Evolutionary conservation across 2,797 vertebrate species (phyloP).

Genomic region (Xiphophorus birchmanni): DNA sequence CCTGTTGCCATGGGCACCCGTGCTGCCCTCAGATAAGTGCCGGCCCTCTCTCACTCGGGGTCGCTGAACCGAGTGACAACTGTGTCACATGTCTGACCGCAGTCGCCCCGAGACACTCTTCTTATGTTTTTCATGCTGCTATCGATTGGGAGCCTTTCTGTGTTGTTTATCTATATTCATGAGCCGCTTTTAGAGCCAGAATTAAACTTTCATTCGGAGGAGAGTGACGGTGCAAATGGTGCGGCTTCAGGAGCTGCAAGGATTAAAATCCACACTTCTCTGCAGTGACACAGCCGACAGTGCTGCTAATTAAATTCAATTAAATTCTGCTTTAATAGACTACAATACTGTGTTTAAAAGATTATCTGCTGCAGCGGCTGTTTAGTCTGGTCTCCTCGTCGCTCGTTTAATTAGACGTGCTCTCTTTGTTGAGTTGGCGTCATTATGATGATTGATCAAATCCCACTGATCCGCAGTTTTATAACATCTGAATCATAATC

Average conservation of each 20-base stretch:
- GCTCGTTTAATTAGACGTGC: constrained; percentile 65
- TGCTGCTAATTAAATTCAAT: constrained; percentile 64
- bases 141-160: constrained; percentile 57
- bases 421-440: constrained; percentile 49
- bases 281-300: constrained; percentile 46
- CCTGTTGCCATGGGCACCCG: constrained; percentile 74
- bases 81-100: constrained; percentile 67
- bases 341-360: constrained; percentile 65
- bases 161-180: constrained; percentile 61
- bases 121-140: constrained; percentile 43
- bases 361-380: constrained; percentile 57
- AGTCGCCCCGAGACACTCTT: constrained; percentile 23
- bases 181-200: constrained; percentile 43
- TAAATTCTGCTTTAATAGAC: constrained; percentile 63
- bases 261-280: constrained; percentile 39
- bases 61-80: constrained; percentile 66
- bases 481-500: constrained; percentile 50
- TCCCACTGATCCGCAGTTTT: constrained; percentile 67
- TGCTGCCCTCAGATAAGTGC: constrained; percentile 74
- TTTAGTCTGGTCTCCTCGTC: constrained; percentile 53
- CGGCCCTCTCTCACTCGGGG: constrained; percentile 47
- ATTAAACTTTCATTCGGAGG: constrained; percentile 64
- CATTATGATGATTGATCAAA: constrained; percentile 77
- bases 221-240: constrained; percentile 15
- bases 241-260: constrained; percentile 29